phyloP scores from a whole-genome alignment of 2,113 vertebrate species.

The Brachyhypopomus gauderio region DNA sequence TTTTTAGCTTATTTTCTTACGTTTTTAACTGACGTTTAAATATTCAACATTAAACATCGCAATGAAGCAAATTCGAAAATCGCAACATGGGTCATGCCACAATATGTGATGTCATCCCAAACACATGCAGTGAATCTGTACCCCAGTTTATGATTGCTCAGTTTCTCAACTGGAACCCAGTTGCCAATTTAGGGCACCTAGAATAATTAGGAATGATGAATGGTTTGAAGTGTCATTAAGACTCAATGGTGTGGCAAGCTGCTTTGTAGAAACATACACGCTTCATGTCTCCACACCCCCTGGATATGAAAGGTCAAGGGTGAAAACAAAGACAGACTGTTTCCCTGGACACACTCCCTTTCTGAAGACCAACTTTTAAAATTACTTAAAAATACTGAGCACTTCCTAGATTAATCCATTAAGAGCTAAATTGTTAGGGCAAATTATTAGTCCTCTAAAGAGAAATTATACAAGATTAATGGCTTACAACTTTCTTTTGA shows the following conservation, averaged over 20 bases:
- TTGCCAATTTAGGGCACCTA: background rate
- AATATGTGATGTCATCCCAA: background rate
- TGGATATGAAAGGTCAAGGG: conserved; percentile 39
- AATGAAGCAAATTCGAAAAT: conserved; percentile 10
- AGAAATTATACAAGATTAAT: background rate
- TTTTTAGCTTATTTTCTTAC: conserved; percentile 6
- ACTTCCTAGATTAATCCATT: background rate
- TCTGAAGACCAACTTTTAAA: background rate
- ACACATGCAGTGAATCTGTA: conserved; percentile 14
- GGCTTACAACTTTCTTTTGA: background rate
- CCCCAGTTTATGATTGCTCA: background rate
- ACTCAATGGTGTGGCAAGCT: conserved; percentile 45
- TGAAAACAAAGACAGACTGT: conserved; percentile 60
- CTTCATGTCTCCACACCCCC: conserved; percentile 38
- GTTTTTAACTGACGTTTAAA: background rate
- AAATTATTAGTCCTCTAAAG: background rate
- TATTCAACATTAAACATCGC: no score
- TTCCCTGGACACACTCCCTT: conserved; percentile 26
- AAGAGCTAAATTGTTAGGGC: background rate
- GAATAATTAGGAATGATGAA: conserved; percentile 34
- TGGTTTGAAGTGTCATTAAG: conserved; percentile 40
- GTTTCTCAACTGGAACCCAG: conserved; percentile 16
- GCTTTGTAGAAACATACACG: conserved; percentile 57
- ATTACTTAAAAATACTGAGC: background rate
- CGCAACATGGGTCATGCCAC: background rate